These are phyloP conservation scores for Troglohyphantes excavatus DNA, from an alignment of 2,888 invertebrate genomes.

Conservation along the genomic window DNA sequence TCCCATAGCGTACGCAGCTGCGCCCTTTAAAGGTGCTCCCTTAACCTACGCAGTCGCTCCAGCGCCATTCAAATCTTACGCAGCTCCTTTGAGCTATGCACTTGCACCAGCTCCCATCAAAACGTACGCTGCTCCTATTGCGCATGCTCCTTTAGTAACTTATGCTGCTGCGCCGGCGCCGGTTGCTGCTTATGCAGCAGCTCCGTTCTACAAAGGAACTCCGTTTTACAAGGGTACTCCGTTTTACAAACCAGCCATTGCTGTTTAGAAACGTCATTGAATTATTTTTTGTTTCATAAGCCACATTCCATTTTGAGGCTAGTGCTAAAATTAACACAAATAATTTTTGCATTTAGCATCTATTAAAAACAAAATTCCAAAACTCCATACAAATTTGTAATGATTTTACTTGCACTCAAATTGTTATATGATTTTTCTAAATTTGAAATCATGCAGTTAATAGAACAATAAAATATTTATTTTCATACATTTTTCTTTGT, in stretches of 20 bases:
- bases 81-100: background rate
- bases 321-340: background rate
- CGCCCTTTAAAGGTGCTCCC: background rate
- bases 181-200: background rate
- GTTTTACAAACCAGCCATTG: background rate
- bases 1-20: background rate
- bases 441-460: too few species aligned
- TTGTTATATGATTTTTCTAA: too few species aligned
- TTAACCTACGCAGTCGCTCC: background rate
- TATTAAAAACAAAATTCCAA: background rate
- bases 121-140: background rate
- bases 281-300: too few species aligned
- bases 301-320: too few species aligned
- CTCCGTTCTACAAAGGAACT: background rate
- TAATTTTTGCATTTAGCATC: background rate
- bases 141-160: background rate
- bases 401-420: too few species aligned
- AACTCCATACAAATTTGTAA: too few species aligned
- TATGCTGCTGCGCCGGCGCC: conserved; percentile 2
- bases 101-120: background rate
- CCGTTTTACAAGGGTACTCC: background rate
- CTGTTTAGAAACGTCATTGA: background rate
- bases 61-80: background rate
- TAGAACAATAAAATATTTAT: too few species aligned
- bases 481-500: too few species aligned